phyloP scores from a whole-genome alignment of 2,797 vertebrate species.

The Esox masquinongy region DNA sequence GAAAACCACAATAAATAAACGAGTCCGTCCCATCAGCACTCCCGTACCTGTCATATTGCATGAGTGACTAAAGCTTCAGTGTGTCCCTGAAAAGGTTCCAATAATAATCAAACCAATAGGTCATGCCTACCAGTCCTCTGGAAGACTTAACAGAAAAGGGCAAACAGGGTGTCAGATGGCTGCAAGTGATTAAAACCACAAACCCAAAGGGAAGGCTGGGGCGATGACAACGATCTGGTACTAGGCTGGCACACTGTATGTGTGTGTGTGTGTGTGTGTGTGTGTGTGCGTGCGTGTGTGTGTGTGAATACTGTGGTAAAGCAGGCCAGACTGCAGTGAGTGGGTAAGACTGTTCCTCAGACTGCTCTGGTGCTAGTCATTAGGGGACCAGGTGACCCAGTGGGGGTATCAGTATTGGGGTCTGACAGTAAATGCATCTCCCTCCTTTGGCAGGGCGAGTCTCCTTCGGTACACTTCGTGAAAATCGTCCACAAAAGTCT shows the following conservation, averaged over 20 bases:
- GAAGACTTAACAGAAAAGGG: slow-evolving; percentile 84
- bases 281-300: not conserved
- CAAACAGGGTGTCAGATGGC: slow-evolving; percentile 55
- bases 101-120: slow-evolving; percentile 32
- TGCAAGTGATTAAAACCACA: slow-evolving; percentile 77
- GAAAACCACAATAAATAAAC: slow-evolving; percentile 63
- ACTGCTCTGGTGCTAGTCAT: not conserved
- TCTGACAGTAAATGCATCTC: slow-evolving; percentile 79
- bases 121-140: slow-evolving; percentile 82
- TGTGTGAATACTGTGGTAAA: not conserved
- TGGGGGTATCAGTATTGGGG: slow-evolving; percentile 8
- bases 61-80: slow-evolving; percentile 90
- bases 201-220: slow-evolving; percentile 1
- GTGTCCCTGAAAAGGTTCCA: slow-evolving; percentile 87
- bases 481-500: slow-evolving; percentile 71
- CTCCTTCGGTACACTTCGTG: slow-evolving; percentile 80
- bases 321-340: slow-evolving; percentile 1
- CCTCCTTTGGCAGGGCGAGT: slow-evolving; percentile 96
- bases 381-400: not conserved
- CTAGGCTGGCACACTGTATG: not conserved
- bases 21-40: slow-evolving; percentile 74
- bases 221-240: not conserved
- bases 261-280: not conserved
- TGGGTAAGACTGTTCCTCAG: not conserved
- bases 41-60: slow-evolving; percentile 85